Evolutionary conservation across 1,140 invertebrate species (phyloP), one percentile per base, ranked within the genome.

Genomic region (Apis cerana): DNA sequence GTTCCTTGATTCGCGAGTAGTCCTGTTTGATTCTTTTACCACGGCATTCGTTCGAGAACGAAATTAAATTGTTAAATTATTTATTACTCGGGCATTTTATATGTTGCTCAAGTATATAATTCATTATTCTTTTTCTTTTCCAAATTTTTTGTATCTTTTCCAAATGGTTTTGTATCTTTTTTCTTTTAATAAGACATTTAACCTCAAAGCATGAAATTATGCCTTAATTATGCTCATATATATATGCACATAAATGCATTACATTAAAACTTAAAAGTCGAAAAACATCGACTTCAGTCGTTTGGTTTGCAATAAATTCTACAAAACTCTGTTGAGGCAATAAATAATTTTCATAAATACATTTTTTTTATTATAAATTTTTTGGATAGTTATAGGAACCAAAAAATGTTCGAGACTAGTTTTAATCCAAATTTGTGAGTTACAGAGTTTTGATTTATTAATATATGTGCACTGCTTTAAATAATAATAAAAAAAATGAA

Each of bases 1-100:
- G 48, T 81, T 80, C 33, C 62, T 75, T 50, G 64, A 78, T 72
- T 83, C 52, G 11, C 58, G 7, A 75, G 19, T 76, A 69, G 27
- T 75, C 33, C 15, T 75, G 74, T 77, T 82, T 54, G 56, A 76
- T 76, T 72, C 21, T 58, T 68, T 58, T 56, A 15, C 50, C 27
- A 23, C 9, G 11, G 10, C 27, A 23, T 64, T 81, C 23, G 75
- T 77, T 27, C 10, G 75, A 65, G 27, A 76, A 52, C n/a, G 21
- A 62, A 82, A 61, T 19, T 64, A 65, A 65, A 23, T 52, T 15
- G 15, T 17, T 23, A 27, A 43, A 43, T 43, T 43, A 71, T 19
- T 54, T 43, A 77, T 77, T 27, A 21, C 17, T 67, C 50, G n/a
- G n/a, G 19, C 17, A 54, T 52, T 50, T 54, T 43, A 48, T 72